Base-by-base conservation (phyloP, 2,888 invertebrate genomes). In the Agonum fuliginosum region DNA sequence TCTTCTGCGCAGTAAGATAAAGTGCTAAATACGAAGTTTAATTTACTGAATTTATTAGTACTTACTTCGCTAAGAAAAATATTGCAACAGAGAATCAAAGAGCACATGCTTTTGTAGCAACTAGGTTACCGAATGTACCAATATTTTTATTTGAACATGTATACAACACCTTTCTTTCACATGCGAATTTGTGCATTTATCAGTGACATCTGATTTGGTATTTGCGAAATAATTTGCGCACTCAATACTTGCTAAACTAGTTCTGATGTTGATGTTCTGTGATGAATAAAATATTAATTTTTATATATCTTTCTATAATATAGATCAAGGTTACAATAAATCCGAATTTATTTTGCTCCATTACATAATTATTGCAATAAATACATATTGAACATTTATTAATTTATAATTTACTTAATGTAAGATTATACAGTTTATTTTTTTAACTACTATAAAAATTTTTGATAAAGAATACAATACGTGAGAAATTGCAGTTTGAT, bases 261-360 rank as follows among this genome's bases (percentile, higher is more conserved):
- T 51, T 51, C 5, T 0, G 51, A 51, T 51, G 51, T 51, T 20
- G 20, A 20, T 51, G n/a, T 51, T 22, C 22, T 51, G 20, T 51
- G 51, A 51, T 51, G 51, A 22, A 51, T 51, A 51, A 51, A n/a
- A 51, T 51, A 51, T 51, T 51, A 51, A 51, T 24, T 22, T 51
- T 51, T 51, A 51, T 51, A 22, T 51, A 51, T 51, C n/a, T 51
- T 24, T 22, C 20, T 10, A 10, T 22, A 8, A 51, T 51, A 22
- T 51, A 51, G 51, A 51, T 51, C 51, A 51, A 51, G 51, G 51
- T 22, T 51, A 20, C 2, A 10, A 19, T 10, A 19, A 22, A n/a
- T n/a, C n/a, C n/a, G n/a, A n/a, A 3, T 3, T 51, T 41, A 12
- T 4, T n/a, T 41, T 12, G n/a, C 14, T 2, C n/a, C 37, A 41